These are phyloP conservation scores for Troides helena DNA, from an alignment of 2,888 invertebrate genomes.

Conservation along the genomic window DNA sequence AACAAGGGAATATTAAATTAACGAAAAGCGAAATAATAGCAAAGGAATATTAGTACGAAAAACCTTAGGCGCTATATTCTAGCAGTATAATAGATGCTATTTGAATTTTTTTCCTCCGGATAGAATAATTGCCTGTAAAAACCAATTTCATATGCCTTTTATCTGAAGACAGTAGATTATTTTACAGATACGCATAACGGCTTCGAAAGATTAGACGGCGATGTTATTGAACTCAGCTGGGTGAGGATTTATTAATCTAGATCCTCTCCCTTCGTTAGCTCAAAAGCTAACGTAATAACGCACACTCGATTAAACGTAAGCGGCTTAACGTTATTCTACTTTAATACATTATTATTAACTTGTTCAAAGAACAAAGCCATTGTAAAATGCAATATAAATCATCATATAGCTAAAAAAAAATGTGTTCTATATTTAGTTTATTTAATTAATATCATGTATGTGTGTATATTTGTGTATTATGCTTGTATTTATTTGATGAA, in stretches of 20 bases:
- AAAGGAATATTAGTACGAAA: too few relatives aligned
- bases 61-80: too few relatives aligned
- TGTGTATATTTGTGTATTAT: too few relatives aligned
- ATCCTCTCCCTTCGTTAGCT: conserved; percentile 9
- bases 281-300: conserved; percentile 1
- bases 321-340: neutral
- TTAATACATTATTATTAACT: neutral
- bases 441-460: too few relatives aligned
- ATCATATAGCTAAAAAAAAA: neutral
- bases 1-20: too few relatives aligned
- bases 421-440: too few relatives aligned
- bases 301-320: conserved; percentile 13
- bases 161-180: conserved; percentile 5
- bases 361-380: neutral
- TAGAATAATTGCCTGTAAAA: conserved; percentile 2
- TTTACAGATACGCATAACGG: conserved; percentile 25
- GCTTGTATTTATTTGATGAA: too few relatives aligned
- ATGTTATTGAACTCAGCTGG: conserved; percentile 23
- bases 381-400: neutral
- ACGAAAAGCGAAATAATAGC: too few relatives aligned
- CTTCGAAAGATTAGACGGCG: conserved; percentile 10
- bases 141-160: conserved; percentile 3
- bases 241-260: conserved; percentile 26
- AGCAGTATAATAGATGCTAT: too few relatives aligned
- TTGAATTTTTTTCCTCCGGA: neutral